phyloP scores from a whole-genome alignment of 2,888 invertebrate genomes.

The Machimus atricapillus region DNA sequence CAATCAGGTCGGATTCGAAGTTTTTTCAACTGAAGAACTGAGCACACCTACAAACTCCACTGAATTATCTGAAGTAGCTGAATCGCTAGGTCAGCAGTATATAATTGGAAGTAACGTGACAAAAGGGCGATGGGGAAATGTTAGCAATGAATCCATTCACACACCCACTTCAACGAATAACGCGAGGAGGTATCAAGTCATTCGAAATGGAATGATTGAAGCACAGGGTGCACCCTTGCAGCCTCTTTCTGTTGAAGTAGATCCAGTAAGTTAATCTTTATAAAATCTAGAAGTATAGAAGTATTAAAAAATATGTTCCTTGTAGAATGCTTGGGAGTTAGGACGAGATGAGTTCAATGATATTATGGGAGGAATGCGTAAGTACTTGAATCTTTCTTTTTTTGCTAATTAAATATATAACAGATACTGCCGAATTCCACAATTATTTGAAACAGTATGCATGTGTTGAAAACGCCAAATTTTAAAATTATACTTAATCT shows the following conservation, averaged over 20 bases:
- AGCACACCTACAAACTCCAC: constrained; percentile 48
- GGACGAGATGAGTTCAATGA: constrained; percentile 48
- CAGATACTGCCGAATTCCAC: background rate
- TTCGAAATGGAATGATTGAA: constrained; percentile 57
- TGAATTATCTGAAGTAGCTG: constrained; percentile 45
- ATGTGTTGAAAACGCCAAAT: background rate
- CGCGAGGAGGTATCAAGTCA: constrained; percentile 51
- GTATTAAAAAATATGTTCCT: background rate
- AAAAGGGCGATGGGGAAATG: background rate
- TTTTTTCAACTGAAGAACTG: constrained; percentile 46
- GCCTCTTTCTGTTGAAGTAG: constrained; percentile 72
- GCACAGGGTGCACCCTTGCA: constrained; percentile 58
- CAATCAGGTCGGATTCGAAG: constrained; percentile 38
- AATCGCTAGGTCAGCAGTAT: constrained; percentile 29
- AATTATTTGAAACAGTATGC: background rate
- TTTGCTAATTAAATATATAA: background rate
- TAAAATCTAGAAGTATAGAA: background rate
- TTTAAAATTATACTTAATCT: background rate
- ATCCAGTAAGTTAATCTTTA: constrained; percentile 66
- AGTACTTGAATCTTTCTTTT: constrained; percentile 43
- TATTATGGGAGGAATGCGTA: constrained; percentile 48
- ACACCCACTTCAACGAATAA: background rate
- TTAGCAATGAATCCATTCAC: background rate
- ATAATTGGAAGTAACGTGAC: constrained; percentile 37
- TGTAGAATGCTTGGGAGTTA: constrained; percentile 70